Evolutionary conservation across 2,797 vertebrate genomes (phyloP).

Genomic region (Australoheros facetus): DNA sequence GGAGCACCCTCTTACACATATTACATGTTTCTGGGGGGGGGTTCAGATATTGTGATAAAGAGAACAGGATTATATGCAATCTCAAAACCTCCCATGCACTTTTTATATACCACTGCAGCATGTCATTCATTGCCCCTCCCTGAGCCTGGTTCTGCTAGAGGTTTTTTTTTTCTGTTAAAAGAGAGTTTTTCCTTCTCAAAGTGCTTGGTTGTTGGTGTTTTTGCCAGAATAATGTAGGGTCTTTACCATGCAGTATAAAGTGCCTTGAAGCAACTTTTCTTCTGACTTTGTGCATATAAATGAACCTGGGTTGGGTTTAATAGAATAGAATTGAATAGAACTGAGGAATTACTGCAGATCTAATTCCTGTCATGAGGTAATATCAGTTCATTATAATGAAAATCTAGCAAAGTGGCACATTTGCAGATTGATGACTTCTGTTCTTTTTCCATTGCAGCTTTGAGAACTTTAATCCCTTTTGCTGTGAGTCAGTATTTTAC

Average conservation of each 20-base stretch:
- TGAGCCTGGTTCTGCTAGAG: background rate
- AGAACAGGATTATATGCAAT: too few relatives aligned
- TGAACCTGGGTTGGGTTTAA: too few relatives aligned
- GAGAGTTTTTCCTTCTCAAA: background rate
- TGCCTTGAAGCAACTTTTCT: background rate
- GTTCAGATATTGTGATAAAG: too few relatives aligned
- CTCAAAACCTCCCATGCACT: background rate
- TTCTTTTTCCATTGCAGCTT: constrained; percentile 11
- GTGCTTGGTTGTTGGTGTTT: background rate
- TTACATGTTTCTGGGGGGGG: too few relatives aligned
- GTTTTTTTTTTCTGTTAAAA: background rate
- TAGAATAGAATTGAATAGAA: background rate
- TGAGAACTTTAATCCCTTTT: constrained; percentile 15
- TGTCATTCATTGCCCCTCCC: background rate
- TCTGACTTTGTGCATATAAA: too few relatives aligned
- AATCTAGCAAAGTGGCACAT: constrained; percentile 27
- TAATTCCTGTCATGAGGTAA: background rate
- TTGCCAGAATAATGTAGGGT: background rate
- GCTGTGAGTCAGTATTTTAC: constrained; percentile 22
- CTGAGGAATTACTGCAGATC: background rate
- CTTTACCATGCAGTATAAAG: background rate
- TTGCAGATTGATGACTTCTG: constrained; percentile 27
- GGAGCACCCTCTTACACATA: too few relatives aligned
- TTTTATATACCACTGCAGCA: background rate
- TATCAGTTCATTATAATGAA: constrained; percentile 22